Percentiles rank a stretch among this genome's conserved stretches.
Evolutionary conservation across 1,140 invertebrate species (phyloP).

Genomic region (Dendroctonus ponderosae): DNA sequence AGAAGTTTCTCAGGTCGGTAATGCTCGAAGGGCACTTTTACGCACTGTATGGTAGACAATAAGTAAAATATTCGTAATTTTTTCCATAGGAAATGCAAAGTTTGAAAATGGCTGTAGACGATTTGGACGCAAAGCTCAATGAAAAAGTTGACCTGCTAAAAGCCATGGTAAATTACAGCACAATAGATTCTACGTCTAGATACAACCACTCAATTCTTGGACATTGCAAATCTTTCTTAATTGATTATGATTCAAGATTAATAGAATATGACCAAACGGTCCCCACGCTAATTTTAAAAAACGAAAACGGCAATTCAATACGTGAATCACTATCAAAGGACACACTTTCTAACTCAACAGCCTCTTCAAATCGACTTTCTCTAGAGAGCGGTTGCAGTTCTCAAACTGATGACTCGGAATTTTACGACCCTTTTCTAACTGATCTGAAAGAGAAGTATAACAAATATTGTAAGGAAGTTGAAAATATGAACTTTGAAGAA

Average conservation of each 20-base stretch:
- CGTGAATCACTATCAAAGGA: not conserved
- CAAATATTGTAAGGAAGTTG: conserved; percentile 7
- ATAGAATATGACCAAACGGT: not conserved
- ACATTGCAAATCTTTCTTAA: conserved; percentile 8
- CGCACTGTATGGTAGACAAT: not conserved
- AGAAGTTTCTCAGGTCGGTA: too few species aligned
- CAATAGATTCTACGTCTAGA: not conserved
- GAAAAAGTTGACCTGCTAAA: conserved; percentile 1
- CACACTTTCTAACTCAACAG: not conserved
- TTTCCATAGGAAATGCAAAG: not conserved
- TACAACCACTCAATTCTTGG: not conserved
- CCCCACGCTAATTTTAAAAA: not conserved
- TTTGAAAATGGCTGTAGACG: not conserved
- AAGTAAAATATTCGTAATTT: not conserved
- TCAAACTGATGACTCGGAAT: not conserved
- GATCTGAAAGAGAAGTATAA: not conserved
- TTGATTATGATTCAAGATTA: not conserved
- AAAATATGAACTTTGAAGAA: conserved; percentile 4
- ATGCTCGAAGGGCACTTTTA: too few species aligned
- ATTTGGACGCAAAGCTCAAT: conserved; percentile 3
- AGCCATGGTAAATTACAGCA: not conserved
- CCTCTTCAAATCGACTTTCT: not conserved
- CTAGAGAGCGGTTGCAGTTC: not conserved
- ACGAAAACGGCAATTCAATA: not conserved
- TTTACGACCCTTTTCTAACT: not conserved